Base-by-base conservation (phyloP, 2,888 invertebrate genomes). In the Andrena fulva region DNA sequence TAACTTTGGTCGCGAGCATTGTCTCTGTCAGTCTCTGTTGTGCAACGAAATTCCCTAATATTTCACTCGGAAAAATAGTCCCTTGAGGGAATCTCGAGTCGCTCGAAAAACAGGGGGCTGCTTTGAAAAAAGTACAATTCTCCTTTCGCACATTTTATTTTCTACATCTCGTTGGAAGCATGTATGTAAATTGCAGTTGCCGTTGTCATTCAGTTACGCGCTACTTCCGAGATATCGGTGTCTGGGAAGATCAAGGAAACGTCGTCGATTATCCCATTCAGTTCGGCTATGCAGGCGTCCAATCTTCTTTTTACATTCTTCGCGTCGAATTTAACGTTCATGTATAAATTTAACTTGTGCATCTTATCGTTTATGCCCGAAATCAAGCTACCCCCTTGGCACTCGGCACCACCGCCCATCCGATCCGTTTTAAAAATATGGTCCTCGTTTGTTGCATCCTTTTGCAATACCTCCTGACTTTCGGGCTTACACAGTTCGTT, bases 261-360 rank as follows among this genome's bases (percentile, higher is more conserved):
- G 24, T 89, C 88, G 5, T 72, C 69, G 24, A 91, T 85, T 68
- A 91, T 87, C 33, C 56, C 85, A 27, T 90, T 90, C 31, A 91
- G 50, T 70, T 88, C 85, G 5, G 35, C 54, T 66, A 86, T 86
- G 7, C 73, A 86, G 2, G 31, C 64, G 54, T 86, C 87, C n/a
- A 86, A 67, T 75, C 75, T 69, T 29, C 64, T 83, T 67, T 74
- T 83, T 7, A 78, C 67, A 16, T 82, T 82, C 27, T 31, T 64
- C 8, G 62, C 2, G 6, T 67, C 33, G 1, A 59, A 33, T 54
- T 77, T 80, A 48, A 60, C 79, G 16, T 62, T 60, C 69, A 80
- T 66, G 31, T 77, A 73, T 16, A 69, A 67, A n/a, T 66, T 52
- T 6, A 76, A 52, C 3, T 52, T 81, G 5, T 60, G 63, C 4